phyloP scores from a whole-genome alignment of 2,888 invertebrate genomes.

The Calephelis perditalis region DNA sequence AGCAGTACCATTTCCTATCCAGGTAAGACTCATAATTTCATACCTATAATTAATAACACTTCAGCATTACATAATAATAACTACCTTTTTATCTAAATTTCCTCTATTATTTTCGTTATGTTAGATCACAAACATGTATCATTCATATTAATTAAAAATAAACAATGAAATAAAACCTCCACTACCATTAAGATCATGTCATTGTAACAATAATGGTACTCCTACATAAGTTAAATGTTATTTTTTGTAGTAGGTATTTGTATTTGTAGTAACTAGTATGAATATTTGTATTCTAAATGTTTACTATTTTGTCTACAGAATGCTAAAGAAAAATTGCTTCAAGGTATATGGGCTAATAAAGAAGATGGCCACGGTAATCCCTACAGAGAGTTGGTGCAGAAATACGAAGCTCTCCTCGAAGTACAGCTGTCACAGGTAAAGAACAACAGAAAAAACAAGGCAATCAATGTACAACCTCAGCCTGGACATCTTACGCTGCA shows the following conservation, averaged over 20 bases:
- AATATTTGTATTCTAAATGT: not conserved
- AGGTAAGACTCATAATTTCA: constrained; percentile 3
- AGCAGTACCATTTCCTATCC: not conserved
- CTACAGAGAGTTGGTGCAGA: constrained; percentile 89
- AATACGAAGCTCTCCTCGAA: constrained; percentile 89
- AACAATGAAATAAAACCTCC: not conserved
- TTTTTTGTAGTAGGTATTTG: too few relatives aligned
- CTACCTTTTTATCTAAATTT: not conserved
- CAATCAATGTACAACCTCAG: constrained; percentile 46
- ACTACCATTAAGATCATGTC: constrained; percentile 1
- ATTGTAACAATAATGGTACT: not conserved
- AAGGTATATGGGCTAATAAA: constrained; percentile 74
- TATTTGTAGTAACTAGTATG: not conserved
- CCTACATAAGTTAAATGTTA: not conserved
- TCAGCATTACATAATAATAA: not conserved
- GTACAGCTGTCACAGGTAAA: constrained; percentile 83
- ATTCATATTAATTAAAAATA: too few relatives aligned
- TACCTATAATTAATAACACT: not conserved
- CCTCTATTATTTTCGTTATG: not conserved
- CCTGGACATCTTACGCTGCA: constrained; percentile 77
- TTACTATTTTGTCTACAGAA: constrained; percentile 45
- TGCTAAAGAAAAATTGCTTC: constrained; percentile 71
- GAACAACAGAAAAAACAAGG: constrained; percentile 65
- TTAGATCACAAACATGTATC: too few relatives aligned
- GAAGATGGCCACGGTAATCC: constrained; percentile 80